A percentile compares a stretch with the other conserved stretches of the same genome.
Evolutionary conservation across 2,888 invertebrate genomes (phyloP).

Genomic region (Ecliptopera silaceata): DNA sequence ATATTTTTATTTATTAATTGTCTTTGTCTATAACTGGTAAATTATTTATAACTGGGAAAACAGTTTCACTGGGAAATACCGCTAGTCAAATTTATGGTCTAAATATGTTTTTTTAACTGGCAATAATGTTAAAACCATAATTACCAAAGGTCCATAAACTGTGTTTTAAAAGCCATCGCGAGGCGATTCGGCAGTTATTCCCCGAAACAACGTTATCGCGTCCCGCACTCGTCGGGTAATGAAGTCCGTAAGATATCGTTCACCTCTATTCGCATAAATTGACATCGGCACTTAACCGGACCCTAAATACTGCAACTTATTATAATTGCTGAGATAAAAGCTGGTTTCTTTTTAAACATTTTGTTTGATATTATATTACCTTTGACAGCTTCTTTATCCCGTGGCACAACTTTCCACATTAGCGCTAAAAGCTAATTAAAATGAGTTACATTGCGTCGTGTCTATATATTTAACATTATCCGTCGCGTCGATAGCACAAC

Average conservation of each 20-base stretch:
- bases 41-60: too few species aligned
- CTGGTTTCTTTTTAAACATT: neutral
- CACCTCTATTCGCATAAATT: conserved; percentile 13
- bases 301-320: conserved; percentile 14
- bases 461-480: too few species aligned
- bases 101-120: neutral
- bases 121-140: neutral
- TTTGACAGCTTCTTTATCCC: neutral
- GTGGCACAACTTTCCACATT: too few species aligned
- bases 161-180: neutral
- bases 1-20: too few species aligned
- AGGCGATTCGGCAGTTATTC: neutral
- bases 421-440: too few species aligned
- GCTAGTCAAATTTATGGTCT: too few species aligned
- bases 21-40: too few species aligned
- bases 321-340: conserved; percentile 7
- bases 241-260: conserved; percentile 8
- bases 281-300: conserved; percentile 5
- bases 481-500: too few species aligned
- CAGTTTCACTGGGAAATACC: too few species aligned
- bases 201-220: conserved; percentile 2
- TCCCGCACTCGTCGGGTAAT: conserved; percentile 5
- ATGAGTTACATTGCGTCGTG: too few species aligned
- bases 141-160: conserved; percentile 12
- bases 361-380: too few species aligned